Conservation (phyloP, 2,113 vertebrate genomes). For the Dissostichus mawsoni region DNA sequence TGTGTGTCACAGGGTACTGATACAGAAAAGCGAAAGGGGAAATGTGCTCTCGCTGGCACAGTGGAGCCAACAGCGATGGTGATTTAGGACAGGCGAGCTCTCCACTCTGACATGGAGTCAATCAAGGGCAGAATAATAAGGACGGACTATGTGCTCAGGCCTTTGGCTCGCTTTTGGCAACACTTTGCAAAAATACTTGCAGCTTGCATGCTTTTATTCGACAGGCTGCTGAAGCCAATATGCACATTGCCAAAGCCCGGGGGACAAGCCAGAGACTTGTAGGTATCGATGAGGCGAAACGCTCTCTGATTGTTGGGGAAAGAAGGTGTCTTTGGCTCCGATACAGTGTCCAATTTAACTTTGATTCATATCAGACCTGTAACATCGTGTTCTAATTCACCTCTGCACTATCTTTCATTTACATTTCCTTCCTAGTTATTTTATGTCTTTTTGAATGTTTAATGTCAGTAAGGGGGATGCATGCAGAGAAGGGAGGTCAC, state of each 20-base stretch:
- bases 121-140: conserved; percentile 73
- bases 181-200: conserved; percentile 51
- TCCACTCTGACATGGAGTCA: conserved; percentile 71
- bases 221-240: conserved; percentile 56
- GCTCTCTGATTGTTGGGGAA: conserved; percentile 35
- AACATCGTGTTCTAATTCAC: conserved; percentile 21
- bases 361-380: not conserved
- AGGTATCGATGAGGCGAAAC: conserved; percentile 46
- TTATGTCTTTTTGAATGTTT: conserved; percentile 34
- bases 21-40: conserved; percentile 63
- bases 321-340: conserved; percentile 15
- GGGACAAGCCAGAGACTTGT: conserved; percentile 40
- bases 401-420: conserved; percentile 28
- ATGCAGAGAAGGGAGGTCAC: conserved; percentile 70
- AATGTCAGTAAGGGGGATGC: conserved; percentile 42
- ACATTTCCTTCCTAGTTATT: conserved; percentile 21
- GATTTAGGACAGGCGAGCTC: conserved; percentile 71
- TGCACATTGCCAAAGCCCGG: conserved; percentile 49
- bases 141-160: conserved; percentile 67
- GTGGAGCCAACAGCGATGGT: conserved; percentile 59
- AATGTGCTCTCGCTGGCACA: conserved; percentile 49
- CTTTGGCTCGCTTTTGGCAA: conserved; percentile 67
- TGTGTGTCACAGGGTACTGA: conserved; percentile 81
- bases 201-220: conserved; percentile 65
- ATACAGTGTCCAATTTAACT: conserved; percentile 25